Evolutionary conservation across 2,888 invertebrate genomes (phyloP).

Genomic region (Conomelus anceps): DNA sequence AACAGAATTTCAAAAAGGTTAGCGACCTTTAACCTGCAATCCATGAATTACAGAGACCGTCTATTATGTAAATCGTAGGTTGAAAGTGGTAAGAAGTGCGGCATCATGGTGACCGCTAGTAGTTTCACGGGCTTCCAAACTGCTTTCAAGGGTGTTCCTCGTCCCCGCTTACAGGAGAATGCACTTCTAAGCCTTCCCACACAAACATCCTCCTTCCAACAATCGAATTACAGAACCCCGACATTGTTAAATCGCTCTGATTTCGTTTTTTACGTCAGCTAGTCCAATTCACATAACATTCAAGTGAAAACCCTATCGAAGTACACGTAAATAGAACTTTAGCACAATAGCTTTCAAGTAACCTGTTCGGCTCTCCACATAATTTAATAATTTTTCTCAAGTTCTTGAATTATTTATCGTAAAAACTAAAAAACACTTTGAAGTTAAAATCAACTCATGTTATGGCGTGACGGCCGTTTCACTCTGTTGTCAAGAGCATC

Average conservation of each 20-base stretch:
- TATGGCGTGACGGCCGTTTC: too few species aligned
- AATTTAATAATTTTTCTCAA: too few species aligned
- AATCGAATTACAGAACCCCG: not conserved
- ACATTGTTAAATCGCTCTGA: not conserved
- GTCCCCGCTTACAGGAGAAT: not conserved
- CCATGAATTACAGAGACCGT: not conserved
- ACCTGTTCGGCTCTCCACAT: not conserved
- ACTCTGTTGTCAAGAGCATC: too few species aligned
- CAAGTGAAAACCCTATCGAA: not conserved
- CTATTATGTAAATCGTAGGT: not conserved
- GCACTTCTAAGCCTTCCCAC: not conserved
- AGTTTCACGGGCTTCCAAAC: not conserved
- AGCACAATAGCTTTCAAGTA: not conserved
- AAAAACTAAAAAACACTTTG: not conserved
- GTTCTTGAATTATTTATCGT: too few species aligned
- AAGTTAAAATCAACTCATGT: too few species aligned
- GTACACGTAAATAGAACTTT: not conserved
- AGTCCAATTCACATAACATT: not conserved
- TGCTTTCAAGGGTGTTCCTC: not conserved
- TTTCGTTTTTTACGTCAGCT: not conserved
- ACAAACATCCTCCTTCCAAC: not conserved
- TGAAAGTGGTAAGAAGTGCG: not conserved
- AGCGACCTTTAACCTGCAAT: not conserved
- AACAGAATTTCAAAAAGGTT: not conserved
- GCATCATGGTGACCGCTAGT: not conserved